Percentiles rank a stretch among this genome's conserved stretches.
Evolutionary conservation across 2,888 invertebrate species (phyloP).

Genomic region (Deilephila elpenor): DNA sequence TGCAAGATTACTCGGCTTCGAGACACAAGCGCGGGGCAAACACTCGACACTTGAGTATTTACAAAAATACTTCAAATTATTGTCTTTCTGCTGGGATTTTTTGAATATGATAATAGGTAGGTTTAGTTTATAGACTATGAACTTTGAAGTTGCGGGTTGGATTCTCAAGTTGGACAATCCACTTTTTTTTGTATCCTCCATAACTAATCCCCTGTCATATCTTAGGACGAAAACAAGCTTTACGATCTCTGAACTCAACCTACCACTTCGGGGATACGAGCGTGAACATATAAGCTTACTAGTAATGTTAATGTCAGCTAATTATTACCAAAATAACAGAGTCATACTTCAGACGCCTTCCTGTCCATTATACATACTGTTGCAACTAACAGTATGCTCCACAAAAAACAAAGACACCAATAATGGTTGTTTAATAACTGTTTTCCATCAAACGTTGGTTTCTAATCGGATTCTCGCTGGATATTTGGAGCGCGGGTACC

Average conservation of each 20-base stretch:
- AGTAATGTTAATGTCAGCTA: no score
- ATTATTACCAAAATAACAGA: no score
- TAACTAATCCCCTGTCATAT: no score
- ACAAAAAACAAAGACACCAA: constrained; percentile 35
- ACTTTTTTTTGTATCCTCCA: no score
- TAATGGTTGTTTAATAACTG: constrained; percentile 63
- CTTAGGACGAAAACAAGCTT: no score
- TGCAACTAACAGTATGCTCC: neutral
- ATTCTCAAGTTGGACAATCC: neutral
- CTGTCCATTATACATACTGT: no score
- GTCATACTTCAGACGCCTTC: no score
- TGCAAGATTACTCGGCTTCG: constrained; percentile 48
- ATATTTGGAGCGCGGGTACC: constrained; percentile 72
- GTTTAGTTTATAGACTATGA: neutral
- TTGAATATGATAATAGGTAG: neutral
- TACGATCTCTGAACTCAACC: no score
- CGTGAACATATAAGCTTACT: neutral
- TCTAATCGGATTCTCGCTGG: constrained; percentile 71
- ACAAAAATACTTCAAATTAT: constrained; percentile 44
- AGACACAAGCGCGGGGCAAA: constrained; percentile 56
- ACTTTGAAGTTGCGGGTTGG: neutral
- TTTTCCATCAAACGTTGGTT: constrained; percentile 74
- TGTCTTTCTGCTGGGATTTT: neutral
- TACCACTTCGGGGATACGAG: no score
- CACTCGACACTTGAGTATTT: constrained; percentile 67